Evolutionary conservation across 2,113 vertebrate genomes (phyloP), one percentile per base, ranked within the genome.

Genomic region (Tursiops truncatus): DNA sequence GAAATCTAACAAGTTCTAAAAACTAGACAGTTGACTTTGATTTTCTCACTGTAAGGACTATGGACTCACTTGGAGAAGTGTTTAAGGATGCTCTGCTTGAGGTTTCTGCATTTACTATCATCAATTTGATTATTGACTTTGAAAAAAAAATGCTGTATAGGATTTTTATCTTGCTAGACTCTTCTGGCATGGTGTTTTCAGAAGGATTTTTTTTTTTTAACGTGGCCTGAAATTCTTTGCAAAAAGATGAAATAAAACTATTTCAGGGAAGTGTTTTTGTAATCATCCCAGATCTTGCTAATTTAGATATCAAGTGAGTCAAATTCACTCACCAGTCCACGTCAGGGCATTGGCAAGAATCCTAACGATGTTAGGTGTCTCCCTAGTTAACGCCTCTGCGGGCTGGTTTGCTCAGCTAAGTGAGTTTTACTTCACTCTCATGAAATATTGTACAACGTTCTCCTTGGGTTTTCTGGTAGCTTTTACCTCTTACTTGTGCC

Each of bases 121-220:
- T 44, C 38, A 79, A 11, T 60, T 89, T 95, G 65, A 95, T 87
- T 93, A 86, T 31, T 96, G 58, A 88, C 77, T 17, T 60, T 96
- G 79, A 36, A 67, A 90, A 87, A 87, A 76, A 84, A 18, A 70
- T 56, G 28, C 3, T 70, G 0, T 2, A 21, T 87, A 12, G 21
- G 8, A 79, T 76, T 93, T 90, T 92, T 80, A 83, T 84, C 58
- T 91, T 83, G 53, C 97, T 90, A 67, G 18, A 38, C 20, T 94
- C 88, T 62, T 20, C 76, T 73, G 63, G 38, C 17, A 36, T 83
- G 60, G 0, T 38, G 56, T 63, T 71, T 62, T 41, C 47, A 82
- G 25, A 76, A 56, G 8, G 10, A 53, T 71, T 20, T 8, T 70
- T 92, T 82, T 82, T 8, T 79, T 96, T 74, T 36, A 33, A 60